phyloP scores from a whole-genome alignment of 2,888 invertebrate species.

The Carterocephalus palaemon region DNA sequence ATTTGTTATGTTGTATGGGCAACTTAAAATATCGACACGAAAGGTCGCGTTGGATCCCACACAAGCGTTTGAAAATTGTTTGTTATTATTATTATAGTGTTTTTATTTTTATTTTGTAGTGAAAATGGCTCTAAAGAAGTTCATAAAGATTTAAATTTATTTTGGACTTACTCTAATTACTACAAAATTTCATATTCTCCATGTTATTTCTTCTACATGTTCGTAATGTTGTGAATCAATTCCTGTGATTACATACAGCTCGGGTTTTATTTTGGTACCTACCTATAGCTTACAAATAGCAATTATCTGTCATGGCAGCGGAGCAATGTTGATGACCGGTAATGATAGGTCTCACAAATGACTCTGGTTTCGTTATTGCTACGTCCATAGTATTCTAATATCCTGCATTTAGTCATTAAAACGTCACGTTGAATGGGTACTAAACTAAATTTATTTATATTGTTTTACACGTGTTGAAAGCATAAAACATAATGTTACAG shows the following conservation, averaged over 20 bases:
- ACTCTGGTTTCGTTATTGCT: constrained; percentile 26
- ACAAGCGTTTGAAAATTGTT: too few species aligned
- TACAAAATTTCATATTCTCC: too few species aligned
- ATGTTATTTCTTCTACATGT: not conserved
- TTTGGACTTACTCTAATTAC: too few species aligned
- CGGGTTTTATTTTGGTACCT: constrained; percentile 32
- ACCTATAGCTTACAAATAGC: constrained; percentile 40
- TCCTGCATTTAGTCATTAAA: constrained; percentile 19
- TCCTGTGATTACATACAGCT: constrained; percentile 26
- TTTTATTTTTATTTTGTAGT: too few species aligned
- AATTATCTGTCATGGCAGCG: constrained; percentile 39
- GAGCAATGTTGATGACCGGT: constrained; percentile 42
- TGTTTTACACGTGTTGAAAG: constrained; percentile 7
- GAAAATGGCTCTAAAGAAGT: too few species aligned
- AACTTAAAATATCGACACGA: too few species aligned
- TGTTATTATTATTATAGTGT: too few species aligned
- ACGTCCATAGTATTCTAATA: constrained; percentile 15
- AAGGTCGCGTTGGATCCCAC: too few species aligned
- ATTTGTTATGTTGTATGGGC: too few species aligned
- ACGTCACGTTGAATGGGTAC: constrained; percentile 14
- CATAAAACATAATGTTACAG: too few species aligned
- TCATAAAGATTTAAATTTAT: too few species aligned
- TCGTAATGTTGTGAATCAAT: constrained; percentile 28
- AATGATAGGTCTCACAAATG: constrained; percentile 43
- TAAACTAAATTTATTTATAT: constrained; percentile 10